A percentile compares a stretch with the other conserved stretches of the same genome.
phyloP scores from a whole-genome alignment of 92 coral and sea anemone genomes.

The Parazoanthus darwini region DNA sequence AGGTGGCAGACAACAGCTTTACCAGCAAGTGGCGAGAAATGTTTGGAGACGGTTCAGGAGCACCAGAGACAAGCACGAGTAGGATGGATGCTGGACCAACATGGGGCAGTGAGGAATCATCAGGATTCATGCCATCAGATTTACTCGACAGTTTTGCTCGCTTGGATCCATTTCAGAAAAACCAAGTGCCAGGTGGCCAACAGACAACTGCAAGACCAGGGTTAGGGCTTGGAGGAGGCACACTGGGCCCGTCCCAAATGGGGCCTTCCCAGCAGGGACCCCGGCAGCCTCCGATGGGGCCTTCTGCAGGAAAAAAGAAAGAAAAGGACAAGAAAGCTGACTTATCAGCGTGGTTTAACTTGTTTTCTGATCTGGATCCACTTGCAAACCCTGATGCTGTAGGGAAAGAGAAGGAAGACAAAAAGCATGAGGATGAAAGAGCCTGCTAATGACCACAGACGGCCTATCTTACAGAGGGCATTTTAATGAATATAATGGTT shows the following conservation, averaged over 20 bases:
- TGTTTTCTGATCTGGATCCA: constrained; percentile 97
- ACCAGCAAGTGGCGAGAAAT: constrained; percentile 91
- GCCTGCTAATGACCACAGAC: constrained; percentile 54
- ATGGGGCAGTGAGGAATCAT: constrained; percentile 56
- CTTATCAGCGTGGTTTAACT: constrained; percentile 94
- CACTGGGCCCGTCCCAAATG: constrained; percentile 11
- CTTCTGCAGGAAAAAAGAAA: constrained; percentile 31
- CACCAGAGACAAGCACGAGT: constrained; percentile 37
- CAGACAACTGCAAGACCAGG: neutral
- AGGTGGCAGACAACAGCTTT: constrained; percentile 75
- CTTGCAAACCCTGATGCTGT: constrained; percentile 97
- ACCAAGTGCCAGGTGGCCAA: constrained; percentile 19
- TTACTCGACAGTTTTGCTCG: constrained; percentile 86
- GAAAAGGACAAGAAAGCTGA: constrained; percentile 70
- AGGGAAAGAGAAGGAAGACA: constrained; percentile 84
- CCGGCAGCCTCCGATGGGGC: constrained; percentile 27
- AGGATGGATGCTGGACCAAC: constrained; percentile 49
- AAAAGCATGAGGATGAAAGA: constrained; percentile 82
- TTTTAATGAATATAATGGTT: neutral
- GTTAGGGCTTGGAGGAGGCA: constrained; percentile 24
- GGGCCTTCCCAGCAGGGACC: constrained; percentile 12
- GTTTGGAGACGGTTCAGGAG: constrained; percentile 77
- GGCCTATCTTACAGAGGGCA: neutral
- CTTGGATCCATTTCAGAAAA: constrained; percentile 74
- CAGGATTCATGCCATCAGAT: constrained; percentile 88